These are phyloP conservation scores for Ophraella communa DNA, from an alignment of 2,888 invertebrate genomes.

Conservation along the genomic window DNA sequence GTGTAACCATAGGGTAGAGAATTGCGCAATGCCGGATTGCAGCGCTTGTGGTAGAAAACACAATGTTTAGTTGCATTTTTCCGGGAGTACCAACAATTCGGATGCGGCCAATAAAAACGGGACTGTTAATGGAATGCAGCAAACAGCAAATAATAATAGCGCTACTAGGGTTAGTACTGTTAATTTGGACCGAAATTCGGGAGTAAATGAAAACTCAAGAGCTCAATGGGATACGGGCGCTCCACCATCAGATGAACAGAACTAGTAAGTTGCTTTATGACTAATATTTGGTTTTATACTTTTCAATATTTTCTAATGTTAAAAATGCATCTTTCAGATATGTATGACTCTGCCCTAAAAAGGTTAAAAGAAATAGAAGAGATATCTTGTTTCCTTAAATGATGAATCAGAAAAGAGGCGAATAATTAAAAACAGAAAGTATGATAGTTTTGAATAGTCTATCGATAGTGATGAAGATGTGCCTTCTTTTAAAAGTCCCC, in stretches of 20 bases:
- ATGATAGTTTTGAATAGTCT: neutral
- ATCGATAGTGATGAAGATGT: neutral
- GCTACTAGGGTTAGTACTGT: neutral
- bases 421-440: neutral
- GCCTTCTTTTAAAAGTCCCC: neutral
- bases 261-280: neutral
- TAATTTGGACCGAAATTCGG: neutral
- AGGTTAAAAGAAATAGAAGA: neutral
- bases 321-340: neutral
- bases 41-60: slow-evolving; percentile 6
- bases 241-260: too few relatives aligned
- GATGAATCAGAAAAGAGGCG: neutral
- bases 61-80: neutral
- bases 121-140: neutral
- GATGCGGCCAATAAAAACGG: neutral
- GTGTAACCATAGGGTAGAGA: neutral
- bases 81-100: neutral
- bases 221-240: too few relatives aligned
- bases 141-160: neutral
- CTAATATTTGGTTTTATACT: neutral
- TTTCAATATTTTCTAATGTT: neutral
- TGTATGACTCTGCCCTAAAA: neutral
- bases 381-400: neutral
- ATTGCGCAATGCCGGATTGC: slow-evolving; percentile 1
- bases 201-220: too few relatives aligned